phyloP scores from a whole-genome alignment of 1,140 invertebrate species.

The Drosophila bocki region DNA sequence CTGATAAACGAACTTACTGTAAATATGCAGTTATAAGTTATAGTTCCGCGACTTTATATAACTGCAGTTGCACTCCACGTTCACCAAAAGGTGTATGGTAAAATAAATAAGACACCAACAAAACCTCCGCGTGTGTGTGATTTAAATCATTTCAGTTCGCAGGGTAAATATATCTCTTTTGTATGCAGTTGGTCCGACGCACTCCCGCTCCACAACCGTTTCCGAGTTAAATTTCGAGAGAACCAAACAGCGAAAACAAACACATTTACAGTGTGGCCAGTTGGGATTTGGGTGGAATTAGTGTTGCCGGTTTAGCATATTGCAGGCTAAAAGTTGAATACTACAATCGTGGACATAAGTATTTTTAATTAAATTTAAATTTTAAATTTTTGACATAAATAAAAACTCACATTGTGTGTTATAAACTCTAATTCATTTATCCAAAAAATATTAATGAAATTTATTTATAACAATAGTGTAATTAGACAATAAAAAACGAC shows the following conservation, averaged over 20 bases:
- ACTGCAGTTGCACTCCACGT: slow-evolving; percentile 44
- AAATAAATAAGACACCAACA: slow-evolving; percentile 27
- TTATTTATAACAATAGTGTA: no score
- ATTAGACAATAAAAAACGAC: no score
- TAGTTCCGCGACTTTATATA: slow-evolving; percentile 61
- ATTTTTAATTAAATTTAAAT: no score
- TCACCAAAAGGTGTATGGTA: not conserved
- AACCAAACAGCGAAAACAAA: slow-evolving; percentile 7
- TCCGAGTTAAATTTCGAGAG: not conserved
- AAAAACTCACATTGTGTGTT: no score
- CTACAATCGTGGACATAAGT: no score
- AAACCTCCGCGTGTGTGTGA: not conserved
- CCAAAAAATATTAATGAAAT: no score
- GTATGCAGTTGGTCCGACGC: slow-evolving; percentile 20
- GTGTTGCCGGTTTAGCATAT: not conserved
- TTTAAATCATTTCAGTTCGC: slow-evolving; percentile 25
- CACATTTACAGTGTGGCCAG: not conserved
- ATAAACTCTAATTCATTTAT: no score
- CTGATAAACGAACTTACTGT: slow-evolving; percentile 74
- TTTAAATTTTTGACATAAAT: no score
- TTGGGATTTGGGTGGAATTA: not conserved
- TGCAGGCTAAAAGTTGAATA: not conserved
- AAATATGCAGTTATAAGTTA: slow-evolving; percentile 67
- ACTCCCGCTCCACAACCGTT: slow-evolving; percentile 12
- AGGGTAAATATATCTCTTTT: slow-evolving; percentile 19